These are phyloP conservation scores for Lemur catta DNA, from an alignment of 2,797 vertebrate genomes.

Conservation along the genomic window DNA sequence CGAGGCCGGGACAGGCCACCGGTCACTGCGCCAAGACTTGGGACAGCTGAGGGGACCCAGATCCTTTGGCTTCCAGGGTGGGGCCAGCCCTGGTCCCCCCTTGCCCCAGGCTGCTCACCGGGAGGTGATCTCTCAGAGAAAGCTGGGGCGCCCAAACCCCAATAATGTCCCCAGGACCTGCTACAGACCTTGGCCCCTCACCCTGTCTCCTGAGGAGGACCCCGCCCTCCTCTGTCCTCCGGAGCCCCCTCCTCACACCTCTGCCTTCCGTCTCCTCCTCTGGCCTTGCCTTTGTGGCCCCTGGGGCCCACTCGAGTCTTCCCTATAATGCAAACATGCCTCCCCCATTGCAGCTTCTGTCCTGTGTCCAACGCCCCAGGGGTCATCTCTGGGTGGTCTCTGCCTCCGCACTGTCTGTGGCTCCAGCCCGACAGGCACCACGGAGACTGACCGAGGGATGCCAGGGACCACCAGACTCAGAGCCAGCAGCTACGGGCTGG, in stretches of 20 bases:
- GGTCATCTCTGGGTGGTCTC: background rate
- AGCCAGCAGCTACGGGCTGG: rapidly evolving
- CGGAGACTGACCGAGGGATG: background rate
- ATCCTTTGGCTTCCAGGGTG: background rate
- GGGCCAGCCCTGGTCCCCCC: background rate
- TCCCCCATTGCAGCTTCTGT: background rate
- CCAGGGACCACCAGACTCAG: background rate
- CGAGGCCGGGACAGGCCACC: rapidly evolving
- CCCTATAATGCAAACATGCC: too few relatives aligned
- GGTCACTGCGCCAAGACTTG: background rate
- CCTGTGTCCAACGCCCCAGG: rapidly evolving
- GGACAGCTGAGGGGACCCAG: background rate
- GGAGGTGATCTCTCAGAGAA: background rate
- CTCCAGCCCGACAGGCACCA: background rate
- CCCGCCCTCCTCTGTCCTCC: background rate
- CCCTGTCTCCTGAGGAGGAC: background rate
- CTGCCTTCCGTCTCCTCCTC: background rate
- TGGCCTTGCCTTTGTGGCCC: rapidly evolving
- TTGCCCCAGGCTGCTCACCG: background rate
- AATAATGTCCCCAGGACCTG: background rate
- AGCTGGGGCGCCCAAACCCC: too few relatives aligned
- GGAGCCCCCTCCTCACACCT: background rate
- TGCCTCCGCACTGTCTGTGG: background rate
- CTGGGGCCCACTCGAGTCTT: background rate
- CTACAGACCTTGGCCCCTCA: background rate